Conservation (phyloP, 1,140 invertebrate species). For the Zaprionus davidi region DNA sequence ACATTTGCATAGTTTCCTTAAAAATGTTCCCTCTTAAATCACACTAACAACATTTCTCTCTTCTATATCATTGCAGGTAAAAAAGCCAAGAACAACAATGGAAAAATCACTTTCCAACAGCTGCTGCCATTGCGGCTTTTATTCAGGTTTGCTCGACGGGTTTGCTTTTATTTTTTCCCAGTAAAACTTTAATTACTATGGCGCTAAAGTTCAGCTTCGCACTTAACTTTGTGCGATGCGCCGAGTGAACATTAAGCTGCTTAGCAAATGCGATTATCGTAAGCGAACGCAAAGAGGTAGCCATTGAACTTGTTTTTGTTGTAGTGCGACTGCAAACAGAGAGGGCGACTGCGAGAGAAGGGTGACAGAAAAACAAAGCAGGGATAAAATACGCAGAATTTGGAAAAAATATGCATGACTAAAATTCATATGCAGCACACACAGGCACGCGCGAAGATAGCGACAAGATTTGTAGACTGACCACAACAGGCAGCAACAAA, state of each 20-base stretch:
- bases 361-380: not conserved
- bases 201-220: slow-evolving; percentile 62
- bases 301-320: slow-evolving; percentile 21
- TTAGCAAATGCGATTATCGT: slow-evolving; percentile 46
- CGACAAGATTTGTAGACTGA: slow-evolving; percentile 54
- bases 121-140: slow-evolving; percentile 13
- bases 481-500: slow-evolving; percentile 6
- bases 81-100: slow-evolving; percentile 27
- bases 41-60: slow-evolving; percentile 13
- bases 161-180: not conserved
- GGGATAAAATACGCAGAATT: slow-evolving; percentile 5
- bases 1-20: not conserved
- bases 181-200: slow-evolving; percentile 77
- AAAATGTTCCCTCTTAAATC: not conserved
- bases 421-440: slow-evolving; percentile 37
- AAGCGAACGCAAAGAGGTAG: slow-evolving; percentile 30
- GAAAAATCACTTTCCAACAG: not conserved
- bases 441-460: slow-evolving; percentile 21
- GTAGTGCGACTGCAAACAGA: slow-evolving; percentile 18
- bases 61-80: slow-evolving; percentile 61
- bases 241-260: slow-evolving; percentile 65
- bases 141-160: slow-evolving; percentile 21
- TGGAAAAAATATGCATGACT: slow-evolving; percentile 40
- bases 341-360: slow-evolving; percentile 15
- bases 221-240: slow-evolving; percentile 62